Base-by-base conservation (phyloP, 2,888 invertebrate species). In the Caenorhabditis doughertyi region DNA sequence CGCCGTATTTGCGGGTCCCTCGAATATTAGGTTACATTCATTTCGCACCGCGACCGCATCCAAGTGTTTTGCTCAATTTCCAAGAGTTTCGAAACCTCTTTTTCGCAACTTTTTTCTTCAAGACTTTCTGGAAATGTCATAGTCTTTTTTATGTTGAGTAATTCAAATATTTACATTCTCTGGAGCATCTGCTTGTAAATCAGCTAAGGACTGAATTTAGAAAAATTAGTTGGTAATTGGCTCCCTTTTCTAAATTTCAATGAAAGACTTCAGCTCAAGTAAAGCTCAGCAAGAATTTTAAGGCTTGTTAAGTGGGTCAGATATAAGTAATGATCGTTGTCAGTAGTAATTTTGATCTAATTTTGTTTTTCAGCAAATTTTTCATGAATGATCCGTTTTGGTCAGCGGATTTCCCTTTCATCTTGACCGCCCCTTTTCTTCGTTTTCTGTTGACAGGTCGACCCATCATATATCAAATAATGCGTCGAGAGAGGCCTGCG, bases 21-120 rank as follows among this genome's bases (percentile, higher is more conserved):
- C 73, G 67, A 76, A 81, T 81, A 81, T 81, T 81, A 72, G 72
- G 79, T 79, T 79, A 79, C 79, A 72, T 65, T 79, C 68, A 72
- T 73, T 72, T 68, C 73, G 62, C 70, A 60, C 80, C 68, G 73
- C 65, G 27, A 16, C 44, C 21, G 21, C 68, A 67, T 79, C 64
- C 60, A 60, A 67, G 60, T 81, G 71, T 79, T 70, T 79, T 79
- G 68, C 70, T 64, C 62, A 55, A 79, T 64, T 70, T 79, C 53
- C 58, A 47, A 60, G 44, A 60, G 49, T 67, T 44, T 51, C 70
- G 68, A 70, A 77, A 77, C 58, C 39, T 23, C 27, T 13, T 73
- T 42, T 11, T 56, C 55, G 70, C 32, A 53, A 53, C 58, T 56
- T 64, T 47, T 74, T 51, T 51, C 35, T 56, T n/a, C n/a, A n/a